These are phyloP conservation scores for Colostygia pectinataria DNA, from an alignment of 2,888 invertebrate genomes.

Conservation along the genomic window DNA sequence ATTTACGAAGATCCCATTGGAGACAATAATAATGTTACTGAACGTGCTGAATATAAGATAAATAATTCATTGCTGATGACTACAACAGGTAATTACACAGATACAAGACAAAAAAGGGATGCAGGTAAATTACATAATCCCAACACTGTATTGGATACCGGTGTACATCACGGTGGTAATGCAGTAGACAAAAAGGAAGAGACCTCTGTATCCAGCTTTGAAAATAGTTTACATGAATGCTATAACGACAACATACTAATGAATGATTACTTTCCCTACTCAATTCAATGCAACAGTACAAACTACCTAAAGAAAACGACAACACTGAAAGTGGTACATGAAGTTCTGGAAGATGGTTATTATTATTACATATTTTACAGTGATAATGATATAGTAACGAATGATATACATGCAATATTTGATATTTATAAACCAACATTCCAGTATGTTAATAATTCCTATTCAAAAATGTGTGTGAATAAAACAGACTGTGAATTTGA, in stretches of 20 bases:
- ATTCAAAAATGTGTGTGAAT: slow-evolving; percentile 88
- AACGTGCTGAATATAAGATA: background rate
- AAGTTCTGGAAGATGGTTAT: slow-evolving; percentile 89
- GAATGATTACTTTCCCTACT: slow-evolving; percentile 87
- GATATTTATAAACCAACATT: slow-evolving; percentile 93
- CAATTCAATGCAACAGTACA: slow-evolving; percentile 86
- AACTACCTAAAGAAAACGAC: slow-evolving; percentile 87
- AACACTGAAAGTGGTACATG: slow-evolving; percentile 86
- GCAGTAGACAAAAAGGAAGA: slow-evolving; percentile 83
- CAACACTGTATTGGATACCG: slow-evolving; percentile 86
- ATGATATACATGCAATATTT: slow-evolving; percentile 92
- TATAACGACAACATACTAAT: slow-evolving; percentile 90
- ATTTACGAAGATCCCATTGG: background rate
- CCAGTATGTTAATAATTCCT: slow-evolving; percentile 87
- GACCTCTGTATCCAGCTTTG: slow-evolving; percentile 91
- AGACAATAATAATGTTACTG: slow-evolving; percentile 5
- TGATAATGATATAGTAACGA: slow-evolving; percentile 90
- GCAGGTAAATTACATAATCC: slow-evolving; percentile 67
- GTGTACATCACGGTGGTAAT: slow-evolving; percentile 91
- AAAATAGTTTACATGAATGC: slow-evolving; percentile 88
- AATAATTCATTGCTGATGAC: background rate
- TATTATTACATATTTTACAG: slow-evolving; percentile 96
- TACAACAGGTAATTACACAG: slow-evolving; percentile 18
- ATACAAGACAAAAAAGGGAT: slow-evolving; percentile 53
- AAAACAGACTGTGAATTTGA: slow-evolving; percentile 89